Percentiles rank a stretch among this genome's conserved stretches.
These are phyloP conservation scores for Buphagus erythrorhynchus DNA, from an alignment of 2,797 vertebrate species.

Conservation along the genomic window DNA sequence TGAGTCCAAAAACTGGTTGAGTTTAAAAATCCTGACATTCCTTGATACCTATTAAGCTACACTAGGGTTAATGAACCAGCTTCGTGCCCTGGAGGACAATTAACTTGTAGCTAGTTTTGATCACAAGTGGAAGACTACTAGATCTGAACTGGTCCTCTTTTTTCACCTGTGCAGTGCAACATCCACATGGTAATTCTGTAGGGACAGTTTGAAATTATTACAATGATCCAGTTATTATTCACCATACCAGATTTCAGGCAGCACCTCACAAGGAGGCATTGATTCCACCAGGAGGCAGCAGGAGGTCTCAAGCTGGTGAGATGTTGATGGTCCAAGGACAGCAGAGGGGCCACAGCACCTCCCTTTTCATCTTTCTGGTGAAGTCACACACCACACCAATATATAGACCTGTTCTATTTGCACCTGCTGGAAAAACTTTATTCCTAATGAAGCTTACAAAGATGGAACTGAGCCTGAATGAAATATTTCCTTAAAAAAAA, in stretches of 20 bases:
- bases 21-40: neutral
- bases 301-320: neutral
- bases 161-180: neutral
- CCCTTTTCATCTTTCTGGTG: neutral
- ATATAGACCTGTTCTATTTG: neutral
- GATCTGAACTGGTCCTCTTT: neutral
- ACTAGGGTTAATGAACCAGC: neutral
- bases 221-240: neutral
- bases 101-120: neutral
- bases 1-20: neutral
- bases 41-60: neutral
- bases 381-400: rapidly evolving
- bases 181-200: neutral
- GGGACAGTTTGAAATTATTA: neutral
- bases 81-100: neutral
- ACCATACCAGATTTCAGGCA: neutral
- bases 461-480: neutral
- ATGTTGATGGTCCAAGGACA: neutral
- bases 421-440: neutral
- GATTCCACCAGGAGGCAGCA: neutral
- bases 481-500: neutral
- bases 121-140: neutral
- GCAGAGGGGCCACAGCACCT: neutral
- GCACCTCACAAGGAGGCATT: neutral
- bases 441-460: neutral